Conservation (phyloP, 2,113 vertebrate species). For the Oncorhynchus kisutch region DNA sequence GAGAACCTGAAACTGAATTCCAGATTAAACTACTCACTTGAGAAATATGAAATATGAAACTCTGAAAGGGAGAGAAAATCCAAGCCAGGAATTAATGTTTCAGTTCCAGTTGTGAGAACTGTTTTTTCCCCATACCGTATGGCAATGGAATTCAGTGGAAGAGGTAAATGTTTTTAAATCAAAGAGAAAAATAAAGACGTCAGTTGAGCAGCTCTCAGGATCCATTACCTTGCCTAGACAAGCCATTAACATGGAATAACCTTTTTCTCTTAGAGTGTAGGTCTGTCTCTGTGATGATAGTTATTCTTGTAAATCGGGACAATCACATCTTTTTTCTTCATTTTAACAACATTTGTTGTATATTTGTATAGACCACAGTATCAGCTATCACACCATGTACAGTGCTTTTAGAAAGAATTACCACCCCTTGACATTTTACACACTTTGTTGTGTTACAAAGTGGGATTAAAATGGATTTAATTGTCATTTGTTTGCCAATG, state of each 20-base stretch:
- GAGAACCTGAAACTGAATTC: conserved; percentile 44
- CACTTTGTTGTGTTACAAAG: no score
- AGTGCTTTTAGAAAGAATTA: no score
- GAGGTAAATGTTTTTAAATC: not conserved
- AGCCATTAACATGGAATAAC: not conserved
- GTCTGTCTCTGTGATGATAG: no score
- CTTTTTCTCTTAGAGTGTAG: no score
- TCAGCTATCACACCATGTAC: no score
- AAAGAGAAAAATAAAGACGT: not conserved
- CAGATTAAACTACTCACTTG: not conserved
- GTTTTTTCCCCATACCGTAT: not conserved
- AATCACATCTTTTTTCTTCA: no score
- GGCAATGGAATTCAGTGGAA: not conserved
- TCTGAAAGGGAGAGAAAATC: conserved; percentile 15
- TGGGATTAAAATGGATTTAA: no score
- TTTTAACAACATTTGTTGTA: no score
- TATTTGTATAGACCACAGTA: no score
- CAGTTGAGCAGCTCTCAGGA: not conserved
- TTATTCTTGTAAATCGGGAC: no score
- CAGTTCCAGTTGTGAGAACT: conserved; percentile 1
- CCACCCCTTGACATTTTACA: no score
- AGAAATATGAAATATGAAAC: conserved; percentile 32
- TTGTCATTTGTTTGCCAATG: no score
- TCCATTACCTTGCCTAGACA: not conserved
- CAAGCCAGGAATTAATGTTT: conserved; percentile 17